Evolutionary conservation across 2,113 vertebrate genomes (phyloP).

Genomic region (Psophia crepitans): DNA sequence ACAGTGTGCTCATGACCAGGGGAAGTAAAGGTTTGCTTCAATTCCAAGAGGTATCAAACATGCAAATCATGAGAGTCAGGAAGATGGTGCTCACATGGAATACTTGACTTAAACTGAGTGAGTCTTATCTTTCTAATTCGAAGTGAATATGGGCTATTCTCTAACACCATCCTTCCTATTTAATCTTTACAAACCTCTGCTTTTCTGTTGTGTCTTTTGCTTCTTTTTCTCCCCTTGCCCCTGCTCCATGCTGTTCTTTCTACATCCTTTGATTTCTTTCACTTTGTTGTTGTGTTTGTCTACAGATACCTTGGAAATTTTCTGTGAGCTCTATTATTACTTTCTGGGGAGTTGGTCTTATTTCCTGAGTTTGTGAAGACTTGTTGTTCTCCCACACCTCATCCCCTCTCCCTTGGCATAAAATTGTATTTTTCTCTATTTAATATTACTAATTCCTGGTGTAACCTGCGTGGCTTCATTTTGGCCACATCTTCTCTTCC

Average conservation of each 20-base stretch:
- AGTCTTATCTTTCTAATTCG: background rate
- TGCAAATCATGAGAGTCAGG: background rate
- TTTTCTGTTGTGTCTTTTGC: background rate
- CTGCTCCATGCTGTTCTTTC: background rate
- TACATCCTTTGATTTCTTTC: background rate
- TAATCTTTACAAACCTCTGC: background rate
- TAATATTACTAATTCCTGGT: background rate
- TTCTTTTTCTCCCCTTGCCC: background rate
- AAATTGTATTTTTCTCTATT: background rate
- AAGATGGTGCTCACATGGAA: background rate
- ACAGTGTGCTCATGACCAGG: background rate
- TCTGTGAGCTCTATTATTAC: background rate
- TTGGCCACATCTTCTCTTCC: background rate
- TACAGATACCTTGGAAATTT: background rate
- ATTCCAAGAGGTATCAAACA: background rate
- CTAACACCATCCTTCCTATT: background rate
- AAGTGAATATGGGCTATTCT: background rate
- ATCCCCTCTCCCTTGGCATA: background rate
- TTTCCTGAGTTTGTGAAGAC: background rate
- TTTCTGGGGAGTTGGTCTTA: background rate
- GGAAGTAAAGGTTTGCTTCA: background rate
- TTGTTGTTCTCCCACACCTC: background rate
- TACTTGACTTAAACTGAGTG: background rate
- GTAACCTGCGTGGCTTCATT: background rate
- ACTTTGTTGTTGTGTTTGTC: conserved; percentile 7